A percentile compares a stretch with the other conserved stretches of the same genome.
Conservation (phyloP, 2,888 invertebrate species). For the Leptopilina myrica region DNA sequence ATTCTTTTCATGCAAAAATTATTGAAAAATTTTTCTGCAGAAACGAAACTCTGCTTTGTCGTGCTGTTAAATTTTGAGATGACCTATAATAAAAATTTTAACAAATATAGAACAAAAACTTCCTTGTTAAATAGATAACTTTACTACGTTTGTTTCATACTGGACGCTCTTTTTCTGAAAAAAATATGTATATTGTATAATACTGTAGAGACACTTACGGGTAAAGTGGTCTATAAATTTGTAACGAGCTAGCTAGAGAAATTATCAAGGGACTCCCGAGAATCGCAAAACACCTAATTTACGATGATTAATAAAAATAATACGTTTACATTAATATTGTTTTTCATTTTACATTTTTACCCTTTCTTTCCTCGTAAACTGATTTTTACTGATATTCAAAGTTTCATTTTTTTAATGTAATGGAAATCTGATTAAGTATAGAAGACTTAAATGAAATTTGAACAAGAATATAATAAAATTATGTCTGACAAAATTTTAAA, state of each 20-base stretch:
- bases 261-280: slow-evolving; percentile 34
- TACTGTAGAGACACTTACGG: slow-evolving; percentile 41
- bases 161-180: slow-evolving; percentile 37
- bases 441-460: background rate
- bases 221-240: slow-evolving; percentile 40
- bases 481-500: background rate
- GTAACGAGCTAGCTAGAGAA: slow-evolving; percentile 32
- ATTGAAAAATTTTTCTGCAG: background rate
- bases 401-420: background rate
- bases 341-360: background rate
- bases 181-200: slow-evolving; percentile 38
- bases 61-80: slow-evolving; percentile 19
- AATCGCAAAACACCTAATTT: slow-evolving; percentile 39
- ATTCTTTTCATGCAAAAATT: background rate
- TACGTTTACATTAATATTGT: slow-evolving; percentile 27
- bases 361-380: background rate
- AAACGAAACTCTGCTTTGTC: slow-evolving; percentile 13
- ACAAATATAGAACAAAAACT: slow-evolving; percentile 15
- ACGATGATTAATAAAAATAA: slow-evolving; percentile 40
- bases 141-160: slow-evolving; percentile 37
- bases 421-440: no score
- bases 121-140: slow-evolving; percentile 31
- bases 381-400: background rate
- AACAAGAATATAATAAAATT: background rate
- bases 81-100: slow-evolving; percentile 27